phyloP scores from a whole-genome alignment of 2,113 vertebrate genomes.

The Lichenostomus cassidix region DNA sequence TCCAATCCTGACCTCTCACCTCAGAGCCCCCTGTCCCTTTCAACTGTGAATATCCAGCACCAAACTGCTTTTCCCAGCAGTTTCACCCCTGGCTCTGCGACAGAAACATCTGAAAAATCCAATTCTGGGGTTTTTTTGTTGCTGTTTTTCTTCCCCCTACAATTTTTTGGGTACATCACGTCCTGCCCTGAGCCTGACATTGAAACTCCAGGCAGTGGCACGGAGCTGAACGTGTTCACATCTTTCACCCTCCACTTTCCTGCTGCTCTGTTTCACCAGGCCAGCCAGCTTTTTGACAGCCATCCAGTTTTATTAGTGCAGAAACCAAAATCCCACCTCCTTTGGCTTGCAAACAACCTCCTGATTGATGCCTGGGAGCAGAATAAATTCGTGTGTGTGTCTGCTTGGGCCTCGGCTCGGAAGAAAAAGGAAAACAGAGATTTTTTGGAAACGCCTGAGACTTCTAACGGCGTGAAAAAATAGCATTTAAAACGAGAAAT shows the following conservation, averaged over 20 bases:
- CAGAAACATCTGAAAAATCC: neutral
- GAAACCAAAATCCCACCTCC: constrained; percentile 39
- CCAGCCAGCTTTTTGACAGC: constrained; percentile 26
- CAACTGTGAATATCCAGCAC: neutral
- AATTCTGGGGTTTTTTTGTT: neutral
- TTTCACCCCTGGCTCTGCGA: neutral
- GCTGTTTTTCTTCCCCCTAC: neutral
- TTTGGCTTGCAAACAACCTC: constrained; percentile 33
- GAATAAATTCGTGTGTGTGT: neutral
- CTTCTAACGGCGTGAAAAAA: neutral
- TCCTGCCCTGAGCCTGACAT: neutral
- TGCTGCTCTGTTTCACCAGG: neutral
- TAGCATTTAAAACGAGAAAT: neutral
- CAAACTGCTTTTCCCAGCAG: neutral
- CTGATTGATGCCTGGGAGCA: constrained; percentile 30
- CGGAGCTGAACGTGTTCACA: neutral
- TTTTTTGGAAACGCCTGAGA: constrained; percentile 16
- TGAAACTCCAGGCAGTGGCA: neutral
- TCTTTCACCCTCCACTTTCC: neutral
- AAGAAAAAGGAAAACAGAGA: neutral
- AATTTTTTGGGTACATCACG: neutral
- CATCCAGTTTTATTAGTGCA: constrained; percentile 30
- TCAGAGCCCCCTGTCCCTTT: rapidly evolving
- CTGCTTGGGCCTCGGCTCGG: neutral
- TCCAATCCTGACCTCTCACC: neutral